Evolutionary conservation across 2,797 vertebrate genomes (phyloP), one percentile per base, ranked within the genome.

Genomic region (Choloepus didactylus): DNA sequence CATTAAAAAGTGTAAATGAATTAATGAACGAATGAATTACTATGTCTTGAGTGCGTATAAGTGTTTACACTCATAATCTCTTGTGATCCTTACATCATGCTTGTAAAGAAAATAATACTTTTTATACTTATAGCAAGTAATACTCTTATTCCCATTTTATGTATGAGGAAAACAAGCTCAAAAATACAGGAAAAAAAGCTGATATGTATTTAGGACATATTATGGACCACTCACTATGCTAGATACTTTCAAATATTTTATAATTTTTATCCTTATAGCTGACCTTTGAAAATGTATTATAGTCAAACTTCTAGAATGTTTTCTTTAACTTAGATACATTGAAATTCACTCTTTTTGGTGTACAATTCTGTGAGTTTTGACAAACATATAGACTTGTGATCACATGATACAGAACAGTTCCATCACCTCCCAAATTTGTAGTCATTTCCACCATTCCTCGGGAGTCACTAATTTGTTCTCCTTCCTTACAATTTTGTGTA

Each of bases 71-170:
- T 83, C n/a, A 72, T 44, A 81, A 73, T 49, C 25, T 92, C 44
- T 21, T 41, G 29, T n/a, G 41, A 46, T 62, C 25, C 29, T 72
- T 73, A 7, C 1, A n/a, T 6, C 9, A 49, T 12, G 18, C 19
- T 72, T 95, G 69, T 49, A 21, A 93, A 89, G 25, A 96, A 88
- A 19, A 49, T 35, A 90, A 81, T 31, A 49, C 25, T 23, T 83
- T 85, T 87, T 70, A 51, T 59, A 25, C 12, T 86, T 83, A 19
- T 67, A 31, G 62, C 75, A 95, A 91, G 41, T 66, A 84, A 79
- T 80, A 70, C 70, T 93, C 91, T 69, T 69, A 86, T 73, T 84
- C 29, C 21, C 3, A 62, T 80, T 92, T 86, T 90, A 69, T 76
- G n/a, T 11, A 83, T 46, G 10, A 87, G 12, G 49, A 75, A 91